phyloP scores from a whole-genome alignment of 2,113 vertebrate species.

The Crotalus helleri region DNA sequence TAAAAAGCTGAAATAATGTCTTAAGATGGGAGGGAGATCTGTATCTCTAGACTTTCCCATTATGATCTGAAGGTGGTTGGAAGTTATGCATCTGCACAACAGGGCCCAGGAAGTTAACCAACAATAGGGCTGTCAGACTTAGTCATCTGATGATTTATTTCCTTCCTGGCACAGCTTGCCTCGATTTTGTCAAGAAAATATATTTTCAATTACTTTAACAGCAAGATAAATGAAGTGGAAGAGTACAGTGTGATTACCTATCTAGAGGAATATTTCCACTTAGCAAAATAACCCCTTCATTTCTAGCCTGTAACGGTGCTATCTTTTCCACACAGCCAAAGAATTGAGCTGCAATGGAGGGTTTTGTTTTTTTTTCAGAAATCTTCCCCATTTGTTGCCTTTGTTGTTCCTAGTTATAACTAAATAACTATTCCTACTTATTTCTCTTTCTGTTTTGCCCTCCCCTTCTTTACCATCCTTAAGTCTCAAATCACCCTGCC shows the following conservation, averaged over 20 bases:
- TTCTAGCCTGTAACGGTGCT: background rate
- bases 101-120: background rate
- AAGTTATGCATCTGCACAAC: background rate
- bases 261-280: background rate
- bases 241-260: background rate
- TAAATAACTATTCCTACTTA: background rate
- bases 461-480: background rate
- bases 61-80: background rate
- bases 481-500: background rate
- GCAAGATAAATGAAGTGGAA: constrained; percentile 8
- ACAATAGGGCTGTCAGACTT: background rate
- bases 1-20: background rate
- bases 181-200: constrained; percentile 17
- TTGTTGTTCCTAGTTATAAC: background rate
- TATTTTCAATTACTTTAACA: constrained; percentile 17
- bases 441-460: background rate
- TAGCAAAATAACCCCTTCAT: background rate
- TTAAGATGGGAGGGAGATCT: background rate
- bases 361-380: background rate
- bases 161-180: constrained; percentile 20
- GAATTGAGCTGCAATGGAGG: background rate
- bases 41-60: background rate
- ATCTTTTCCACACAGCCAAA: background rate
- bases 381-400: background rate
- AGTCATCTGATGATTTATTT: constrained; percentile 20